Conservation (phyloP, 2,113 vertebrate species). For the Phrynosoma blainvillii region DNA sequence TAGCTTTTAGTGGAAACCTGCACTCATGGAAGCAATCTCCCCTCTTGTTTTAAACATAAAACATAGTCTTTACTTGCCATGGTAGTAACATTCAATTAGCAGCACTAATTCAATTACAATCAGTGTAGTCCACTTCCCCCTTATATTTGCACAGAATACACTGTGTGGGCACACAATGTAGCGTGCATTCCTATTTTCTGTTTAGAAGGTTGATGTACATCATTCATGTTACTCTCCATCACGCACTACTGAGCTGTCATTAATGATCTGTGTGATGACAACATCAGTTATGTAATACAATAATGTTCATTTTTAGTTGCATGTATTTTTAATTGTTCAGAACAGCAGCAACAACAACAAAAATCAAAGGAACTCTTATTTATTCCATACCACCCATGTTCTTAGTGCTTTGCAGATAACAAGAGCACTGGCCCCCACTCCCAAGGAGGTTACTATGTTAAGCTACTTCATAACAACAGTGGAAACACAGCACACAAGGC, state of each 20-base stretch:
- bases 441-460: background rate
- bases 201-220: background rate
- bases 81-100: background rate
- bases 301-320: background rate
- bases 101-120: background rate
- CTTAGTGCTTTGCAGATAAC: background rate
- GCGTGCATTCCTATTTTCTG: background rate
- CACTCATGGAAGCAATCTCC: too few species aligned
- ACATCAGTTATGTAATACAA: background rate
- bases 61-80: background rate
- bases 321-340: background rate
- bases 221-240: background rate
- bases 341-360: background rate
- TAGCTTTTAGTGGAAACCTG: too few species aligned
- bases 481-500: background rate
- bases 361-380: background rate
- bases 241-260: background rate
- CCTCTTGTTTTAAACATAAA: background rate
- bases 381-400: background rate
- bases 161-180: too few species aligned
- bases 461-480: background rate
- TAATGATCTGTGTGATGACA: slow-evolving; percentile 5
- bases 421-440: too few species aligned
- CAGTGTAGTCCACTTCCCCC: background rate
- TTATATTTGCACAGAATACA: background rate